Base-by-base conservation (phyloP, 2,888 invertebrate species). In the Strigamia crassipes region DNA sequence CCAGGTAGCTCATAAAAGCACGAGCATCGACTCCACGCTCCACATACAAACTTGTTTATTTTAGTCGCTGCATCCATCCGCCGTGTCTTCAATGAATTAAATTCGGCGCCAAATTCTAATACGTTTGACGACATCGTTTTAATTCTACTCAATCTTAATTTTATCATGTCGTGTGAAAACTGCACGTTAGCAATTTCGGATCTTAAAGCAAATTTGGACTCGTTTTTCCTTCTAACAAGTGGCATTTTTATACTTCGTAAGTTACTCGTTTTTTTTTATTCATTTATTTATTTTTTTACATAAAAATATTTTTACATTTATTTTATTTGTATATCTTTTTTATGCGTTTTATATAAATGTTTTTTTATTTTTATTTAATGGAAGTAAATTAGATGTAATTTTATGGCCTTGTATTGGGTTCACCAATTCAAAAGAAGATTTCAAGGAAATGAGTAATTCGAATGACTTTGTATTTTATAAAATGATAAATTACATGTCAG, bases 211-310 rank as follows among this genome's bases (percentile, higher is more conserved):
- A 87, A 87, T 83, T 81, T 87, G 31, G 86, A 88, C 83, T 85
- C 85, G 51, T 84, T 87, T 34, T 88, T 87, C 83, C 85, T 87
- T 8, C 51, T 87, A 9, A 84, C 85, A 46, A 87, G 86, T 83
- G 87, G 85, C 27, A 86, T 87, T 82, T 85, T 87, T 10, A 85
- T 87, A 10, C 85, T 86, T 38, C 83, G 87, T 87, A 83, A 86
- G 87, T 86, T n/a, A n/a, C n/a, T n/a, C n/a, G n/a, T 3, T 34
- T 3, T 5, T 5, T 34, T 34, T 34, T 34, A 34, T 34, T 34
- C 3, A 34, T 34, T 21, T n/a, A 2, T 46, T 10, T 46, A 13
- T 12, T 8, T 46, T 6, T 15, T 46, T 10, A 12, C 10, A 10
- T 46, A 13, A 46, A 46, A 46, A 13, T 15, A 2, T 46, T 6